Evolutionary conservation across 2,888 invertebrate species (phyloP).

Genomic region (Pristionchus mayeri): DNA sequence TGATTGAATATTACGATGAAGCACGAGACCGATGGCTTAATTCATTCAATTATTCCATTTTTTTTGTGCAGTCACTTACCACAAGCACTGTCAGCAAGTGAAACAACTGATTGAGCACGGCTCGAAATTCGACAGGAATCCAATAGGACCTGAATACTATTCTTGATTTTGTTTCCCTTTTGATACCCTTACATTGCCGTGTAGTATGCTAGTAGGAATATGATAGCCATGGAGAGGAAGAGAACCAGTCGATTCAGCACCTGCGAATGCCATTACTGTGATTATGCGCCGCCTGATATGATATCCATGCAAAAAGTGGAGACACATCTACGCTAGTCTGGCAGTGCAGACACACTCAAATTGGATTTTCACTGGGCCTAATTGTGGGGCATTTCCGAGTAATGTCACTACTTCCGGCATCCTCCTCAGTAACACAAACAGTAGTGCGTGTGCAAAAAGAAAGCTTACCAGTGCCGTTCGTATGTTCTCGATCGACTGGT

Average conservation of each 20-base stretch:
- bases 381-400: too few relatives aligned
- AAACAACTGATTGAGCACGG: background rate
- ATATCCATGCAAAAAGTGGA: background rate
- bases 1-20: background rate
- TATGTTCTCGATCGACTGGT: conserved; percentile 6
- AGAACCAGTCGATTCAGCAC: conserved; percentile 12
- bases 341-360: too few relatives aligned
- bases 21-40: background rate
- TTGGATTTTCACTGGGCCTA: too few relatives aligned
- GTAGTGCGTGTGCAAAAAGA: too few relatives aligned
- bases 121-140: background rate
- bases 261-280: background rate
- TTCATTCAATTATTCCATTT: too few relatives aligned
- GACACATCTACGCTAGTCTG: too few relatives aligned
- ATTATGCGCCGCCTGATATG: too few relatives aligned
- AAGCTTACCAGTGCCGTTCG: background rate
- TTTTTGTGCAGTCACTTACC: background rate
- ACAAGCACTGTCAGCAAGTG: background rate
- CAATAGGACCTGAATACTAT: conserved; percentile 22
- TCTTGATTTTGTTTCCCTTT: too few relatives aligned
- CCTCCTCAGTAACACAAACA: too few relatives aligned
- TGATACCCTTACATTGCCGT: background rate
- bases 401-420: too few relatives aligned
- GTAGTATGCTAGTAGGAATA: background rate
- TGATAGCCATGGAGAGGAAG: background rate